Evolutionary conservation across 2,888 invertebrate genomes (phyloP), one percentile per base, ranked within the genome.

Genomic region (Protodeltote pygarga): DNA sequence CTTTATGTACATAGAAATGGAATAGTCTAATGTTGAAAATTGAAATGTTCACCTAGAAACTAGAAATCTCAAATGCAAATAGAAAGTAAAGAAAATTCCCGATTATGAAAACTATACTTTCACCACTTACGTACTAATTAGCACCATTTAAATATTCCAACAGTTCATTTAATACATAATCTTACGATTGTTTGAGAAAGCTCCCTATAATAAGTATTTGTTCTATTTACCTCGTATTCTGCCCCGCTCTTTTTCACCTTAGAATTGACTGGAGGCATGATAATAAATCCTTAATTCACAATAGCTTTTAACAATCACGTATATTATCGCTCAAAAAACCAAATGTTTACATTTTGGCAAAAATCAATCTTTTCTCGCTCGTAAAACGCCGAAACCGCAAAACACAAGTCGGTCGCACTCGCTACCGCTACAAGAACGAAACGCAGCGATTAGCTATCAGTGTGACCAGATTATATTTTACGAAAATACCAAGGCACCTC

Each of bases 261-360:
- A 44, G 90, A 88, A 77, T 90, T 91, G 40, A 92, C 82, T 60
- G 92, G 92, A 67, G 91, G 92, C 92, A 92, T 92, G 44, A 65
- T 82, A 59, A 27, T 41, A 48, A 28, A 51, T 25, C 28, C 40
- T 46, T 24, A 19, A 14, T 23, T 48, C 37, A 53, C 41, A 40
- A 44, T 45, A 31, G 27, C 23, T 38, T 29, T 24, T 10, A 39
- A n/a, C 10, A 57, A 45, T 65, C 39, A 63, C 61, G 46, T 31
- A 9, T 50, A 57, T 38, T 47, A 45, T 51, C 24, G 41, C 37
- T 28, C 13, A 42, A 42, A 41, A 50, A 37, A 14, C 51, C 24
- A 51, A 44, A 41, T 71, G 63, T 71, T 75, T 70, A 77, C 76
- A 80, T 76, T 71, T 71, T 73, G 57, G 46, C 47, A 66, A 53